A percentile compares a stretch with the other conserved stretches of the same genome.
These are phyloP conservation scores for Nephrotoma appendiculata DNA, from an alignment of 2,888 invertebrate species.

Conservation along the genomic window DNA sequence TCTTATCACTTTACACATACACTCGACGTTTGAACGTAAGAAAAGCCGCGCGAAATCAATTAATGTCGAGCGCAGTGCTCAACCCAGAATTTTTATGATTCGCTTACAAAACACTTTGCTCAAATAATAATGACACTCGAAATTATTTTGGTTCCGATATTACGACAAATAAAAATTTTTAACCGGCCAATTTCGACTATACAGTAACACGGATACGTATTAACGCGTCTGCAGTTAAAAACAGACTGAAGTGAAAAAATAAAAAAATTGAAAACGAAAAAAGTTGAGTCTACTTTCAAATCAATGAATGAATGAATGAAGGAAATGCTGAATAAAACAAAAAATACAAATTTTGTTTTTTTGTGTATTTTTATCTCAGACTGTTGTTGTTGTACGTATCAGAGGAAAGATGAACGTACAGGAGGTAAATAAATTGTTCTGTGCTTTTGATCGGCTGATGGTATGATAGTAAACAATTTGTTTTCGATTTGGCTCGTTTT, in stretches of 20 bases:
- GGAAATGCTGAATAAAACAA: not conserved
- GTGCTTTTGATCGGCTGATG: too few relatives aligned
- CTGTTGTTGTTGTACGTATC: not conserved
- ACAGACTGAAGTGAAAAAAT: not conserved
- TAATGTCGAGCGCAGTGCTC: not conserved
- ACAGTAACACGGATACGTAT: not conserved
- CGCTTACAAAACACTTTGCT: not conserved
- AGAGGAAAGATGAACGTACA: not conserved
- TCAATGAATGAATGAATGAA: not conserved
- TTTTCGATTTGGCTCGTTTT: too few relatives aligned
- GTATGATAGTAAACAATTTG: too few relatives aligned
- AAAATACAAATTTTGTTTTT: not conserved
- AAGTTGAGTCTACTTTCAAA: not conserved
- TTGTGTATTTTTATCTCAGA: not conserved
- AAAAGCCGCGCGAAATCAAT: not conserved
- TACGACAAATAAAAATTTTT: not conserved
- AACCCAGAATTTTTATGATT: not conserved
- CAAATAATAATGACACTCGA: not conserved
- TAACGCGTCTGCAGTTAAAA: not conserved
- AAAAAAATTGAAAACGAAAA: not conserved
- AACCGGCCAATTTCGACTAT: not conserved
- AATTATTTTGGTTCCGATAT: not conserved
- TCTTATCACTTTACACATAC: not conserved
- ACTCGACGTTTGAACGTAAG: too few relatives aligned
- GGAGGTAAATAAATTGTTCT: not conserved